phyloP scores from a whole-genome alignment of 2,888 invertebrate species.

The Ecdyonurus torrentis region DNA sequence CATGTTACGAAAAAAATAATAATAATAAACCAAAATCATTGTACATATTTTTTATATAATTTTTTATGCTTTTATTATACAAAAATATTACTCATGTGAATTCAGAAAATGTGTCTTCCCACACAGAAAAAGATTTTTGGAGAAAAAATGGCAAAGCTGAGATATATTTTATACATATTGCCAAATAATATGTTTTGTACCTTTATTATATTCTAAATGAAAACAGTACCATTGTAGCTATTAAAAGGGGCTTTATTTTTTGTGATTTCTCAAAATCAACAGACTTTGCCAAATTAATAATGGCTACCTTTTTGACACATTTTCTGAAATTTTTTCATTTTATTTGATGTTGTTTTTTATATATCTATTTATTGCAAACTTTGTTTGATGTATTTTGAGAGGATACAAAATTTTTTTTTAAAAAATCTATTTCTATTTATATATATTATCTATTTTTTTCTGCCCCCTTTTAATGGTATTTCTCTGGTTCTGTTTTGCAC shows the following conservation, averaged over 20 bases:
- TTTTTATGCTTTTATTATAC: no score
- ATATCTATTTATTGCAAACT: slow-evolving; percentile 11
- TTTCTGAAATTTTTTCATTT: slow-evolving; percentile 35
- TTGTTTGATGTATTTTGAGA: neutral
- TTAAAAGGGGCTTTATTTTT: slow-evolving; percentile 13
- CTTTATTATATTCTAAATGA: slow-evolving; percentile 4
- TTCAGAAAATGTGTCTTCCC: slow-evolving; percentile 78
- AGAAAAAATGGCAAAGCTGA: slow-evolving; percentile 8
- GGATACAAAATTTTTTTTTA: neutral
- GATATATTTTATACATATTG: slow-evolving; percentile 6
- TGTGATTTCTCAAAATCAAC: neutral
- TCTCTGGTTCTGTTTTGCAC: slow-evolving; percentile 10
- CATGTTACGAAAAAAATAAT: neutral
- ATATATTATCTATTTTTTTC: neutral
- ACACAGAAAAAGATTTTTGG: slow-evolving; percentile 21
- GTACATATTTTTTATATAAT: neutral
- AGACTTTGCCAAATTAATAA: neutral
- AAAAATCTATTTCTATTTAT: neutral
- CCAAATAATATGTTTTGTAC: slow-evolving; percentile 2
- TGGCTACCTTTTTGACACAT: slow-evolving; percentile 37
- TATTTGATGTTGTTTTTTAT: slow-evolving; percentile 8
- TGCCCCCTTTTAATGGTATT: slow-evolving; percentile 4
- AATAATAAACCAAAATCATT: neutral
- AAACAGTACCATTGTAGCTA: slow-evolving; percentile 10
- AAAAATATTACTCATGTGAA: slow-evolving; percentile 13